These are phyloP conservation scores for Dicyrtoma fusca DNA, from an alignment of 2,888 invertebrate genomes.

Conservation along the genomic window DNA sequence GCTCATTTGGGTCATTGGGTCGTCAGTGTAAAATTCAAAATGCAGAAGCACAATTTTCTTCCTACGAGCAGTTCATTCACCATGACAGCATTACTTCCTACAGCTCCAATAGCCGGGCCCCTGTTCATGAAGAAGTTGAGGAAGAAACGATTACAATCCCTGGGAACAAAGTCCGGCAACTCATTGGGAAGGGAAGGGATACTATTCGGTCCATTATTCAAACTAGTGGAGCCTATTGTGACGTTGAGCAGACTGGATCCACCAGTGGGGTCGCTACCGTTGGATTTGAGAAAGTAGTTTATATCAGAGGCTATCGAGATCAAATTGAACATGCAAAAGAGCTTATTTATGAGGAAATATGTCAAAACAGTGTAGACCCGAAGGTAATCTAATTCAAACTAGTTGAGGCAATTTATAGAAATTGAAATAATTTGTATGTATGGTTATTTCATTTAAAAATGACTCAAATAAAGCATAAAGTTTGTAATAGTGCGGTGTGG, in stretches of 20 bases:
- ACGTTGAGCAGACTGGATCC: constrained; percentile 84
- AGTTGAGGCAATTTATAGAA: no score
- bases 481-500: no score
- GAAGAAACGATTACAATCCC: background rate
- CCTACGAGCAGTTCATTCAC: background rate
- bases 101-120: no score
- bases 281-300: no score
- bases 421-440: no score
- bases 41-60: background rate
- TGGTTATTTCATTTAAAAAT: no score
- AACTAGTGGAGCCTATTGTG: constrained; percentile 95
- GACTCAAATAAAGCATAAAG: no score
- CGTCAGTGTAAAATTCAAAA: background rate
- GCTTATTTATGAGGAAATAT: no score
- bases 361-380: no score
- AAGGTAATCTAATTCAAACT: no score
- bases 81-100: background rate
- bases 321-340: constrained; percentile 95
- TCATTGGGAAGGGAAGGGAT: constrained; percentile 87
- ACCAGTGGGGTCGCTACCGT: constrained; percentile 72
- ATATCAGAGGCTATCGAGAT: constrained; percentile 88
- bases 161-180: background rate
- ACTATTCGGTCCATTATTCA: constrained; percentile 96
- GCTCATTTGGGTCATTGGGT: no score
- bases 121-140: background rate